Base-by-base conservation (phyloP, 2,888 invertebrate species). In the Ernsta delagoae region DNA sequence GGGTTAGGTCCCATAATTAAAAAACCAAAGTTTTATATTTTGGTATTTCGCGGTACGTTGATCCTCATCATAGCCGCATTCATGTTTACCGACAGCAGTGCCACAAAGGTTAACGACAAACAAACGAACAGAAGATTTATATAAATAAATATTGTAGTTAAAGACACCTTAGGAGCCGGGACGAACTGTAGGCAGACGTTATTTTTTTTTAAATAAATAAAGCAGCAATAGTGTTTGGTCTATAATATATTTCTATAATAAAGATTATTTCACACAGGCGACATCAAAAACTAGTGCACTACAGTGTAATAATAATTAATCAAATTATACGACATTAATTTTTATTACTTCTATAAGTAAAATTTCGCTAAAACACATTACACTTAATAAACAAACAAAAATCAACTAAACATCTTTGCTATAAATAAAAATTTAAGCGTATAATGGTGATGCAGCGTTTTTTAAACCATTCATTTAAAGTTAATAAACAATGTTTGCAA, bases 301-400 rank as follows among this genome's bases (percentile, higher is more conserved):
- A 57, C 57, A 57, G 57, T 57, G 57, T 57, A 57, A 57, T 56
- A 56, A 56, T 56, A 56, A 56, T 53, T 59, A 59, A 24, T 59
- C 43, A 59, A 43, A 43, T 59, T 24, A 83, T 82, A 81, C 83
- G 82, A 82, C 79, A 78, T 81, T 79, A 77, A 77, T 71, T 72
- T 76, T 16, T 16, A 16, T 16, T 36, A 36, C 36, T 36, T 36
- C 31, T n/a, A 43, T 56, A 64, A 64, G 16, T 64, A 64, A 64
- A 64, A 43, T 64, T 64, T 64, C 34, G 24, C 63, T 64, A 64
- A 62, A 48, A 62, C 62, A 43, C 50, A 31, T 54, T 56, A 41
- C 39, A 56, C 43, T 56, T 56, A 63, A 54, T 45, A 63, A 16
- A 16, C 16, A 63, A 56, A 53, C 31, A 54, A 41, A 56, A 43